Conservation (phyloP, 1,140 invertebrate species). For the Cherax destructor region DNA sequence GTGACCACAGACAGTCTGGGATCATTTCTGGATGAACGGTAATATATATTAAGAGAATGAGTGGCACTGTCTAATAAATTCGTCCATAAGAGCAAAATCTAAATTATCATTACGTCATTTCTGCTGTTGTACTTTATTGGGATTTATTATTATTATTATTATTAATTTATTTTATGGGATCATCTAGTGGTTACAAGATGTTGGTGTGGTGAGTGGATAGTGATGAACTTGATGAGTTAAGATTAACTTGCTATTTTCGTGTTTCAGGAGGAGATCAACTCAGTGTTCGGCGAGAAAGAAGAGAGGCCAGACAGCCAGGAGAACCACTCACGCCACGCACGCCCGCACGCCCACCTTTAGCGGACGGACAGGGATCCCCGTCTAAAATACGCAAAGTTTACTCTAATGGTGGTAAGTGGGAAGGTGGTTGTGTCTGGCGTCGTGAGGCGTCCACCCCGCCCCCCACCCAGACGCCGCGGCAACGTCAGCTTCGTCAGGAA, state of each 20-base stretch:
- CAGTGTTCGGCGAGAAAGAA: slow-evolving; percentile 55
- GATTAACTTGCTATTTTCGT: slow-evolving; percentile 1
- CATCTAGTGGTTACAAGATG: too few species aligned
- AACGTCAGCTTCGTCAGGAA: slow-evolving; percentile 44
- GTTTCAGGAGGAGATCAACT: slow-evolving; percentile 70
- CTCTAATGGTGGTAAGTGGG: neutral
- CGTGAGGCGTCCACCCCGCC: slow-evolving; percentile 34
- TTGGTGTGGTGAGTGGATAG: too few species aligned
- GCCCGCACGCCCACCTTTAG: slow-evolving; percentile 44
- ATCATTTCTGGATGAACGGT: too few species aligned
- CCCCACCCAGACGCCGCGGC: slow-evolving; percentile 23
- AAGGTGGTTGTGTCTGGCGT: neutral
- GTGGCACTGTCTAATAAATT: too few species aligned
- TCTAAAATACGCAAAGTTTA: slow-evolving; percentile 55
- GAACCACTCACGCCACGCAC: slow-evolving; percentile 30
- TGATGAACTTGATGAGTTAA: too few species aligned
- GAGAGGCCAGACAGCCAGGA: neutral
- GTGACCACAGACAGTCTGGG: too few species aligned
- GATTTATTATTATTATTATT: too few species aligned
- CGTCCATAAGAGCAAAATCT: too few species aligned
- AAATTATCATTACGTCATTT: too few species aligned
- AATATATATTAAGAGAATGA: too few species aligned
- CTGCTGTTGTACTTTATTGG: too few species aligned
- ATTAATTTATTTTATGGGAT: too few species aligned
- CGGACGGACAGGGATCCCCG: slow-evolving; percentile 23